Evolutionary conservation across 2,113 vertebrate genomes (phyloP).

Genomic region (Colistium nudipinnis): DNA sequence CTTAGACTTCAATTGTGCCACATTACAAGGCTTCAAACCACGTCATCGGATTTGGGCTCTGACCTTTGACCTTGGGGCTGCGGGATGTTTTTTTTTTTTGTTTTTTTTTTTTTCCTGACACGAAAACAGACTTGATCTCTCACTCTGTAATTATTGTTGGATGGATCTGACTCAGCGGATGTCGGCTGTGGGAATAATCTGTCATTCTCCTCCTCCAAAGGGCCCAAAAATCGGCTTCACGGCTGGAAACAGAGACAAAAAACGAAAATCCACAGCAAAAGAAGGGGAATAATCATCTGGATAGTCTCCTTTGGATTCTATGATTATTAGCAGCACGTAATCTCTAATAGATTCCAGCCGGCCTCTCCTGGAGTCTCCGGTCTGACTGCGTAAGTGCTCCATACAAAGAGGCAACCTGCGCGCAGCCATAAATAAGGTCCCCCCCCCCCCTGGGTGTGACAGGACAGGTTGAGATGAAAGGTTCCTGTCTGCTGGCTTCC

Average conservation of each 20-base stretch:
- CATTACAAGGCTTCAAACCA: too few relatives aligned
- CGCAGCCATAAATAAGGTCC: conserved; percentile 75
- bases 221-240: too few relatives aligned
- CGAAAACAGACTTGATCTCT: too few relatives aligned
- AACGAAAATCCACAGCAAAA: too few relatives aligned
- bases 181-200: too few relatives aligned
- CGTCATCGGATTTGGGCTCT: background rate
- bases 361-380: conserved; percentile 58
- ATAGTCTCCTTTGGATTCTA: background rate
- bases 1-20: too few relatives aligned
- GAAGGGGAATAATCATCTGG: background rate
- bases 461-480: conserved; percentile 80
- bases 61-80: background rate
- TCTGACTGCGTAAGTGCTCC: conserved; percentile 63
- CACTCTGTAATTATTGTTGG: too few relatives aligned
- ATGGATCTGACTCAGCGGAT: too few relatives aligned
- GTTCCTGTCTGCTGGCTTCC: conserved; percentile 63
- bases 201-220: too few relatives aligned
- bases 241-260: too few relatives aligned
- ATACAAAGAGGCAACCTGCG: conserved; percentile 60
- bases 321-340: conserved; percentile 18
- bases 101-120: too few relatives aligned
- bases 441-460: conserved; percentile 60
- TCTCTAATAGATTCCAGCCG: conserved; percentile 47
- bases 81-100: too few relatives aligned